These are phyloP conservation scores for Phoeniculus purpureus DNA, from an alignment of 2,797 vertebrate genomes.

Conservation along the genomic window DNA sequence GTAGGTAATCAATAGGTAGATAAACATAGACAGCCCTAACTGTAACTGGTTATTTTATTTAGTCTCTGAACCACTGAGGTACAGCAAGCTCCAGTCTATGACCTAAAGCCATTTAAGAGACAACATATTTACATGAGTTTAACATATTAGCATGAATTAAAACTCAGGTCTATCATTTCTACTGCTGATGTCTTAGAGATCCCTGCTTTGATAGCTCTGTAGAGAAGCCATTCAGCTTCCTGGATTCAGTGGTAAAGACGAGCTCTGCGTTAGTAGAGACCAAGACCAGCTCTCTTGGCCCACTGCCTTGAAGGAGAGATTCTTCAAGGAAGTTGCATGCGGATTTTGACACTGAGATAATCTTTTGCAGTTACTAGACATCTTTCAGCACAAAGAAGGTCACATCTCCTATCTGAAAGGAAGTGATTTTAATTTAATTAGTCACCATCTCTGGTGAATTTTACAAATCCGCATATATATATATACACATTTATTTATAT, in stretches of 20 bases:
- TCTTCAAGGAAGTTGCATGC: neutral
- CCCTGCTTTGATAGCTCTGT: fast-evolving
- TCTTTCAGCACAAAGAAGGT: neutral
- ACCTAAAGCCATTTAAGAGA: neutral
- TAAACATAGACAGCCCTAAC: neutral
- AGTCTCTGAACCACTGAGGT: neutral
- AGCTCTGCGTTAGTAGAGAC: neutral
- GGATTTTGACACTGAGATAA: neutral
- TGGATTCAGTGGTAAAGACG: neutral
- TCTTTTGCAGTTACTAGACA: neutral
- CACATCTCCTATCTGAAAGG: neutral
- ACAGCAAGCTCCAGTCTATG: neutral
- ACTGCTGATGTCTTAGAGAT: neutral
- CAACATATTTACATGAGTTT: neutral
- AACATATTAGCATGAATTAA: neutral
- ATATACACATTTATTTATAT: neutral
- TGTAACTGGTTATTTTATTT: neutral
- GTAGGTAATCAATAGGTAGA: neutral
- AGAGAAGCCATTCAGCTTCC: neutral
- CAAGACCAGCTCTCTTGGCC: neutral
- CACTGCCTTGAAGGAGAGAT: neutral
- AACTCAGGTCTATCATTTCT: neutral
- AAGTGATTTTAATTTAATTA: neutral
- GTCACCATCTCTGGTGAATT: neutral
- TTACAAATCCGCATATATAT: neutral